Evolutionary conservation across 2,113 vertebrate species (phyloP), one percentile per base, ranked within the genome.

Genomic region (Pelecanoides urinatrix): DNA sequence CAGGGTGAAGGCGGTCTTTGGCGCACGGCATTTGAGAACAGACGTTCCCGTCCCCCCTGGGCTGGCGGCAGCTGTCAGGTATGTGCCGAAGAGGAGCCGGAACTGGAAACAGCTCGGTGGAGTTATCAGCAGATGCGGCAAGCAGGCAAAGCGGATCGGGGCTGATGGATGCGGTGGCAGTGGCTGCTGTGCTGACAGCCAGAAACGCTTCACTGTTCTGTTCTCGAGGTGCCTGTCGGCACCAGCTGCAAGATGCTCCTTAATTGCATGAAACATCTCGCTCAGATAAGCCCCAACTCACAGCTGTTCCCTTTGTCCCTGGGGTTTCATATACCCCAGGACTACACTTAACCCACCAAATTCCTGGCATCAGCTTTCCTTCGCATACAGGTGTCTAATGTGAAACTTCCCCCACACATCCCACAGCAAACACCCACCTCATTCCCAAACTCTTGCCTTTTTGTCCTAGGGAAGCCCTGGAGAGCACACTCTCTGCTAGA

Each of bases 1-100:
- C 44, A 58, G 70, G 44, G 44, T 18, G 38, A 42, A 49, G 45
- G 7, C 3, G 7, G 63, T 38, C 68, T 30, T 34, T 36, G 85
- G 73, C n/a, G 1, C 1, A 1, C 0, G 13, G 72, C 18, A 2
- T 38, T 63, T 29, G 55, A n/a, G 55, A 68, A 18, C 44, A 42
- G 80, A 45, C 16, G 12, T 42, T 50, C 38, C 38, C 3, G 4
- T 42, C 36, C 16, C 49, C 34, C 20, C 15, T 2, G 15, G 40
- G 45, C 92, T 45, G 2, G 2, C 4, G 2, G 92, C 79, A 67
- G 74, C 70, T 71, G 38, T 10, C 73, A 47, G 67, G 72, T 29
- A 13, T 1, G 30, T 14, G 53, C 80, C 7, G 21, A 62, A 13
- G 32, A 83, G 61, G n/a, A 80, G 25, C n/a, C 13, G 5, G n/a